Evolutionary conservation across 53 echinoderm and acorn worm genomes (phyloP).

Genomic region (Henricia sp.): DNA sequence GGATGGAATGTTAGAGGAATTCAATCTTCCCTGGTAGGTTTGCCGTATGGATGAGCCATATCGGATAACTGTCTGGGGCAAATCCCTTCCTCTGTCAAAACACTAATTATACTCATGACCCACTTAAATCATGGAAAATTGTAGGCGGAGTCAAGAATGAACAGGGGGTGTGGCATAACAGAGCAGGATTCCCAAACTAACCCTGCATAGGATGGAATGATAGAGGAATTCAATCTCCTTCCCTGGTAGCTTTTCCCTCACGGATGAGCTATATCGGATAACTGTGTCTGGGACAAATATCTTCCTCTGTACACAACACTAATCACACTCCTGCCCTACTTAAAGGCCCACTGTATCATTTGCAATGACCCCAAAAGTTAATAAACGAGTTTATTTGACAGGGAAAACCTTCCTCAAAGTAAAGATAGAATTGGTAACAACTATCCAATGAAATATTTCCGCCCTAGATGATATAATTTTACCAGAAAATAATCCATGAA

Average conservation of each 20-base stretch:
- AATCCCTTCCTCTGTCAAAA: constrained; percentile 20
- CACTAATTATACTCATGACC: constrained; percentile 51
- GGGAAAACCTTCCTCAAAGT: too few relatives aligned
- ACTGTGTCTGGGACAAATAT: constrained; percentile 11
- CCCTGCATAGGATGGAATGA: neutral
- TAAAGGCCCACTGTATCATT: too few relatives aligned
- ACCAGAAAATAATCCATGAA: too few relatives aligned
- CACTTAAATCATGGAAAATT: constrained; percentile 16
- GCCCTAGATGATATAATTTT: too few relatives aligned
- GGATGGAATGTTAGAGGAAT: constrained; percentile 21
- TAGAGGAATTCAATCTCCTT: constrained; percentile 36
- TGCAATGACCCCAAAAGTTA: too few relatives aligned
- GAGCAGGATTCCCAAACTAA: too few relatives aligned
- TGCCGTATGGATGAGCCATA: constrained; percentile 42
- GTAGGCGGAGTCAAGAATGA: neutral
- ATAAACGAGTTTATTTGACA: too few relatives aligned
- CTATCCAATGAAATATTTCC: too few relatives aligned
- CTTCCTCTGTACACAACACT: too few relatives aligned
- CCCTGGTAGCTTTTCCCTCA: neutral
- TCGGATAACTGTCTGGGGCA: constrained; percentile 40
- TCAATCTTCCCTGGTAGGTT: constrained; percentile 51
- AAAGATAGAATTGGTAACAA: too few relatives aligned
- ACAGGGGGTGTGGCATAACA: too few relatives aligned
- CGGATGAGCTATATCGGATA: constrained; percentile 26
- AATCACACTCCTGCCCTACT: constrained; percentile 33